Evolutionary conservation across 2,888 invertebrate genomes (phyloP).

Genomic region (Euphydryas editha): DNA sequence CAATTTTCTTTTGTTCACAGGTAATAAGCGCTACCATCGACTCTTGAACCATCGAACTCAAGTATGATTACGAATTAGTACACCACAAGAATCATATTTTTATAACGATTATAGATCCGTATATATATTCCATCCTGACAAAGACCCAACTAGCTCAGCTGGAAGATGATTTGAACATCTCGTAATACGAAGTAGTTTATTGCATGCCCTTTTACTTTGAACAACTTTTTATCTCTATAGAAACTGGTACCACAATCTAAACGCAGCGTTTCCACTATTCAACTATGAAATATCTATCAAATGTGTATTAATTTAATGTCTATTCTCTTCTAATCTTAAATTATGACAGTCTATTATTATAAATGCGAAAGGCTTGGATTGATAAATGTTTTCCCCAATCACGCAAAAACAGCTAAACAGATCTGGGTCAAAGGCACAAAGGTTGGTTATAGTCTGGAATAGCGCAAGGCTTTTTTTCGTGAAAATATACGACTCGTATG

Average conservation of each 20-base stretch:
- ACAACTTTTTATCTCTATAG: conserved; percentile 22
- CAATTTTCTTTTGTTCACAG: conserved; percentile 15
- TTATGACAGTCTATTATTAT: too few relatives aligned
- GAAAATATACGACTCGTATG: too few relatives aligned
- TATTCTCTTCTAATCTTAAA: too few relatives aligned
- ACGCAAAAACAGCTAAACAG: too few relatives aligned
- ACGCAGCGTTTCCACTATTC: neutral
- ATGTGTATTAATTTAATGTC: too few relatives aligned
- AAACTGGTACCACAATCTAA: conserved; percentile 5
- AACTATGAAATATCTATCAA: neutral
- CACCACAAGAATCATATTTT: conserved; percentile 2
- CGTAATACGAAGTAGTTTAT: conserved; percentile 18
- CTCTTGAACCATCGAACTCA: neutral
- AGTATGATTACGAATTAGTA: neutral
- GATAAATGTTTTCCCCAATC: too few relatives aligned
- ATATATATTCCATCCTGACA: neutral
- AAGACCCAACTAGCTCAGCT: conserved; percentile 6
- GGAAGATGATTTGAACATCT: conserved; percentile 10
- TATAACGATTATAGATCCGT: neutral
- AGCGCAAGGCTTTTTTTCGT: too few relatives aligned
- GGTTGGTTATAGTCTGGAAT: too few relatives aligned
- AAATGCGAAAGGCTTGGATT: too few relatives aligned
- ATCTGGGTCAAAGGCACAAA: too few relatives aligned
- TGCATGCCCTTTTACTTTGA: conserved; percentile 27
- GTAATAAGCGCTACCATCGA: conserved; percentile 3